Base-by-base conservation (phyloP, 2,113 vertebrate genomes). In the Thamnophis sirtalis region DNA sequence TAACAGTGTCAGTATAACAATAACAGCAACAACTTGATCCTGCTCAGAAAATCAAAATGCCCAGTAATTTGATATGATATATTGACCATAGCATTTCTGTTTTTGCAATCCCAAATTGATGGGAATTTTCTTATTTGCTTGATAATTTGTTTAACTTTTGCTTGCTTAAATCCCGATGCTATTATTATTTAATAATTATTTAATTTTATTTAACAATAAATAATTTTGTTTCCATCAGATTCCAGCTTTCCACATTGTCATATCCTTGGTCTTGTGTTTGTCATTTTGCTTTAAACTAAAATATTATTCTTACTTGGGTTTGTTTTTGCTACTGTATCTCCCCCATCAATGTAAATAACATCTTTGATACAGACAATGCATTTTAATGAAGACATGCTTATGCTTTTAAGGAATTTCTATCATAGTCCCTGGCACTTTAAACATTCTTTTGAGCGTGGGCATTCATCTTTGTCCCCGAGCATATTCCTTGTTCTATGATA, bases 301-400 rank as follows among this genome's bases (percentile, higher is more conserved):
- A 80, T 28, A 91, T 94, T 93, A 91, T 93, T 63, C 38, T 53
- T 92, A 91, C 93, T 92, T 94, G 93, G 93, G 93, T 95, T 96
- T 95, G 93, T 87, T 96, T 96, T 95, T 94, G 94, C 80, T 94
- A 90, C 91, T 90, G 94, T 87, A 88, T 80, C 89, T 93, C 93
- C 0, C 0, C 90, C 21, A 51, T 93, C 94, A 95, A 91, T 89
- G 93, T 1, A 94, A 92, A 28, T 88, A 84, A 84, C 94, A 86
- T 93, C 90, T 96, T 96, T 94, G 86, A 92, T 0, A 6, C 87
- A 84, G 56, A 50, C 7, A 21, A 94, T 93, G 91, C 85, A 91
- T 93, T 92, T 95, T 95, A 96, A 96, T 95, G 91, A 95, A 94
- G 94, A 95, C 89, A 13, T 0, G 54, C 48, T n/a, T 63, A 22